These are phyloP conservation scores for Hypocryptadius cinnamomeus DNA, from an alignment of 2,113 vertebrate species.

Conservation along the genomic window DNA sequence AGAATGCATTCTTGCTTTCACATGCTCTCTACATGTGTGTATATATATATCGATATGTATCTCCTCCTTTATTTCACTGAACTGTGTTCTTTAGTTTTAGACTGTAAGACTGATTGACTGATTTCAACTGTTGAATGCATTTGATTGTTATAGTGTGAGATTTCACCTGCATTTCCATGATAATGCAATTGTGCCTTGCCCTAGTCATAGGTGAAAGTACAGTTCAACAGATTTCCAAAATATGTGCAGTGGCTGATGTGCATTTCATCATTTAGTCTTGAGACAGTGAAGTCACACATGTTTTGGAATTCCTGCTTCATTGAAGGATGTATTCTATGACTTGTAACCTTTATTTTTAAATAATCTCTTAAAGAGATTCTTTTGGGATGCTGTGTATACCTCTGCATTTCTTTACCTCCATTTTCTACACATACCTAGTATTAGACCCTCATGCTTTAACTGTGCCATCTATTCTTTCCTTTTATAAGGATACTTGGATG, in stretches of 20 bases:
- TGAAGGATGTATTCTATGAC: background rate
- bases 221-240: background rate
- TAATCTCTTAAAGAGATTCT: too few species aligned
- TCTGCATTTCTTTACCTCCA: background rate
- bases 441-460: background rate
- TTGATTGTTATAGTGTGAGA: background rate
- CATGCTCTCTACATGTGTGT: rapidly evolving
- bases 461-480: background rate
- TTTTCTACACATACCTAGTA: background rate
- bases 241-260: rapidly evolving
- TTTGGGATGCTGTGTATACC: background rate
- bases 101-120: background rate
- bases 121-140: background rate
- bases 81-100: background rate
- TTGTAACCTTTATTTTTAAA: background rate
- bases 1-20: background rate
- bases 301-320: background rate
- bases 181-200: background rate
- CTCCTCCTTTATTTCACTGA: background rate
- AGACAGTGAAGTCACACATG: rapidly evolving
- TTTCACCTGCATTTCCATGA: background rate
- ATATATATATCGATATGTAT: background rate
- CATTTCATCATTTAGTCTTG: background rate
- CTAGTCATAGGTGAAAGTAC: background rate
- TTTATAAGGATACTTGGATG: background rate